Percentiles rank a stretch among this genome's conserved stretches.
Conservation (phyloP, 2,113 vertebrate species). For the Tychaedon coryphoeus region DNA sequence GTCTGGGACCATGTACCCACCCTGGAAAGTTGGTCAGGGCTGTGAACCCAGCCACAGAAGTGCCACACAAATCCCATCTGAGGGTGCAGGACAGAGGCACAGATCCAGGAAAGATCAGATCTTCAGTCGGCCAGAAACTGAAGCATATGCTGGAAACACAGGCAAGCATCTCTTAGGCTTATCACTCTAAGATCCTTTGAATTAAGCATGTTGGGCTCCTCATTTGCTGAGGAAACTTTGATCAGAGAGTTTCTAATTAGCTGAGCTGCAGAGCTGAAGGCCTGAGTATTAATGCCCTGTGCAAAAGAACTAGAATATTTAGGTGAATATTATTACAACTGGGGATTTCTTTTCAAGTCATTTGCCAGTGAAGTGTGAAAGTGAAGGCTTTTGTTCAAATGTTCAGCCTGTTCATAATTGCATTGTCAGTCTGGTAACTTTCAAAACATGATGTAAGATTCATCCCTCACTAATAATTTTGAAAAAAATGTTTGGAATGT, state of each 20-base stretch:
- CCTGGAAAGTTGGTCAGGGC: neutral
- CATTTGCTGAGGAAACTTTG: neutral
- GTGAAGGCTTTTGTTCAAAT: neutral
- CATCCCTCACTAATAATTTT: neutral
- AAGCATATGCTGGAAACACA: neutral
- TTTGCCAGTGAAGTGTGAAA: neutral
- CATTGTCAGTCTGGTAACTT: neutral
- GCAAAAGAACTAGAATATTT: neutral
- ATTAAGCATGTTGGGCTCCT: neutral
- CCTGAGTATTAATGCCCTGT: neutral
- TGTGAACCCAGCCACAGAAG: neutral
- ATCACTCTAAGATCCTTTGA: neutral
- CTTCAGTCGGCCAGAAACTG: neutral
- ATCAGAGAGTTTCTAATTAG: neutral
- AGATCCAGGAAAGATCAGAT: neutral
- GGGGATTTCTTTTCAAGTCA: neutral
- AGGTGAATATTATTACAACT: neutral
- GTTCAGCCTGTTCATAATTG: neutral
- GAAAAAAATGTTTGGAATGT: neutral
- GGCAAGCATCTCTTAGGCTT: neutral
- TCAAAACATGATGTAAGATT: neutral
- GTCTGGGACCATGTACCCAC: neutral
- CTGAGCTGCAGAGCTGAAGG: neutral
- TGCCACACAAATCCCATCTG: neutral
- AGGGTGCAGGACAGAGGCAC: neutral